phyloP scores from a whole-genome alignment of 2,797 vertebrate genomes.

The Adrianichthys oophorus region DNA sequence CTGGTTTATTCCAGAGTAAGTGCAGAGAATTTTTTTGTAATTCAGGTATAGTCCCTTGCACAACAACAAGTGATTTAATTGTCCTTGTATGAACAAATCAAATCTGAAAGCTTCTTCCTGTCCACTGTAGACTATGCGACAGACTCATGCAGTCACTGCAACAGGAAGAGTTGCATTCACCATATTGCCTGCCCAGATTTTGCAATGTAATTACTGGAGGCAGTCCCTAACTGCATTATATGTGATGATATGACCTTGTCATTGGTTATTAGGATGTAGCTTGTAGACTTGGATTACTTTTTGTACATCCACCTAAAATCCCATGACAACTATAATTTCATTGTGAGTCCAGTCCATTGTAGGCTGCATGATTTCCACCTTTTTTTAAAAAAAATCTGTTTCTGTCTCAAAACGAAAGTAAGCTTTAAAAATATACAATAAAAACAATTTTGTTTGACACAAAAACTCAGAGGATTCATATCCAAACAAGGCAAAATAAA shows the following conservation, averaged over 20 bases:
- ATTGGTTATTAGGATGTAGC: slow-evolving; percentile 3
- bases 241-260: slow-evolving; percentile 16
- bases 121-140: slow-evolving; percentile 3
- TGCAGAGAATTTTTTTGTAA: slow-evolving; percentile 11
- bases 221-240: slow-evolving; percentile 29
- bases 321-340: slow-evolving; percentile 42
- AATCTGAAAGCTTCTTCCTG: slow-evolving; percentile 15
- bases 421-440: neutral
- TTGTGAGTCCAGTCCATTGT: slow-evolving; percentile 33
- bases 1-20: neutral
- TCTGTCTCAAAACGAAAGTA: slow-evolving; percentile 10
- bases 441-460: neutral
- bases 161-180: slow-evolving; percentile 19
- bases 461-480: neutral
- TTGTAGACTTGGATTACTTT: slow-evolving; percentile 22
- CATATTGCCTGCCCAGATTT: slow-evolving; percentile 19
- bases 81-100: slow-evolving; percentile 19
- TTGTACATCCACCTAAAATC: slow-evolving; percentile 22
- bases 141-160: slow-evolving; percentile 22
- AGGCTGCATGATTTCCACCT: slow-evolving; percentile 11
- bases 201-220: slow-evolving; percentile 25
- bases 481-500: neutral
- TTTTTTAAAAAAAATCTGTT: slow-evolving; percentile 3
- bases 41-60: slow-evolving; percentile 13
- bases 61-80: slow-evolving; percentile 7